Percentiles rank a stretch among this genome's conserved stretches.
phyloP scores from a whole-genome alignment of 2,888 invertebrate genomes.

The Sinotaia quadrata region DNA sequence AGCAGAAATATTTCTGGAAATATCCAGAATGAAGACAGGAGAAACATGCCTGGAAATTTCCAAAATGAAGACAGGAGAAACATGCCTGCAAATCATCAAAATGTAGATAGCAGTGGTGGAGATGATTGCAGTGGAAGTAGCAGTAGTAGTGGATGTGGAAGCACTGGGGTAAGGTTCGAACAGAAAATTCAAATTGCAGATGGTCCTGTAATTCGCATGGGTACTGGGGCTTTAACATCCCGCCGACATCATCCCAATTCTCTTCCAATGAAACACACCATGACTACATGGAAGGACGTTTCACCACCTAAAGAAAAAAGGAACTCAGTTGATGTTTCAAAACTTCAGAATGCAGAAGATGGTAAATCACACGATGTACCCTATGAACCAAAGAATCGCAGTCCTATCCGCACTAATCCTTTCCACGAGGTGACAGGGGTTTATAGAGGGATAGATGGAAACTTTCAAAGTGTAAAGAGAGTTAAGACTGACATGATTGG shows the following conservation, averaged over 20 bases:
- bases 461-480: slow-evolving; percentile 7
- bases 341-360: slow-evolving; percentile 29
- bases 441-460: background rate
- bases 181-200: slow-evolving; percentile 27
- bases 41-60: background rate
- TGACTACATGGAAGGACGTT: slow-evolving; percentile 42
- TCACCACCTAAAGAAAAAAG: slow-evolving; percentile 37
- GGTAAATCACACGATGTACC: slow-evolving; percentile 26
- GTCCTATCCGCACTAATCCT: slow-evolving; percentile 23
- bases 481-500: slow-evolving; percentile 4
- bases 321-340: slow-evolving; percentile 22
- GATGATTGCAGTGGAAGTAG: slow-evolving; percentile 6
- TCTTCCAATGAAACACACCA: slow-evolving; percentile 16
- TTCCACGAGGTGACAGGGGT: background rate
- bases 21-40: background rate
- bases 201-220: slow-evolving; percentile 40
- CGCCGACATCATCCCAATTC: slow-evolving; percentile 21
- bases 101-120: background rate
- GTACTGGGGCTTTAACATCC: slow-evolving; percentile 27
- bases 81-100: background rate
- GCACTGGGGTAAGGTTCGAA: slow-evolving; percentile 14
- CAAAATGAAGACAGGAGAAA: slow-evolving; percentile 1
- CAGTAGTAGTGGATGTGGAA: slow-evolving; percentile 4
- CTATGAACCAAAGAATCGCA: slow-evolving; percentile 21
- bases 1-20: slow-evolving; percentile 12